These are phyloP conservation scores for Clytia hemisphaerica DNA, from an alignment of 30 jellyfish, hydroid and myxozoan species.

Conservation along the genomic window DNA sequence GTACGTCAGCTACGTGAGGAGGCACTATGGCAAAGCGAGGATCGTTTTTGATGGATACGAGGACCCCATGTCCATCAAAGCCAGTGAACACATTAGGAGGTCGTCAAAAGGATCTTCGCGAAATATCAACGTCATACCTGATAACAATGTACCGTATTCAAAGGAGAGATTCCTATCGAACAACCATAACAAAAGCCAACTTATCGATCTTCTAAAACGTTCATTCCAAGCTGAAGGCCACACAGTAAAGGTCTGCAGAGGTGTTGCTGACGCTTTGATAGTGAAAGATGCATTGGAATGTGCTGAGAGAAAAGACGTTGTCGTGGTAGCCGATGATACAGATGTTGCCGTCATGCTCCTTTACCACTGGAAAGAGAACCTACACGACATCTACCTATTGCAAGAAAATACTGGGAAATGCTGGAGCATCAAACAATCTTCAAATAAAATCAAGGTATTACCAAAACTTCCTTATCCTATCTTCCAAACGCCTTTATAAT, in stretches of 20 bases:
- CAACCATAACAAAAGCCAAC: too few relatives aligned
- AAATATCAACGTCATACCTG: not conserved
- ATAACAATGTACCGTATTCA: constrained; percentile 7
- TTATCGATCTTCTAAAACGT: not conserved
- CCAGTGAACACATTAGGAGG: constrained; percentile 27
- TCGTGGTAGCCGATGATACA: constrained; percentile 32
- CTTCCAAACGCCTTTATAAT: too few relatives aligned
- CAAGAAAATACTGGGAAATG: not conserved
- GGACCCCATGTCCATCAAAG: too few relatives aligned
- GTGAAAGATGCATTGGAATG: too few relatives aligned
- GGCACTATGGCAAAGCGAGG: constrained; percentile 25
- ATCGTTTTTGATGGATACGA: constrained; percentile 39
- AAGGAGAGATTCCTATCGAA: constrained; percentile 25
- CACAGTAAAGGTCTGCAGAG: too few relatives aligned
- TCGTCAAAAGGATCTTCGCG: constrained; percentile 15
- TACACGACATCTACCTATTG: constrained; percentile 13
- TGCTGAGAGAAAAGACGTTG: too few relatives aligned
- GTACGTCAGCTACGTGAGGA: constrained; percentile 19
- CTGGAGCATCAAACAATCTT: too few relatives aligned
- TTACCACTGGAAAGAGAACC: constrained; percentile 9
- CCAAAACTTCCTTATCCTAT: too few relatives aligned
- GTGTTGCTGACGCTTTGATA: constrained; percentile 20
- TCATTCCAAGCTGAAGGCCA: constrained; percentile 32
- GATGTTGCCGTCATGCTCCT: too few relatives aligned
- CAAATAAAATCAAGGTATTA: too few relatives aligned